Evolutionary conservation across 2,113 vertebrate species (phyloP).

Genomic region (Camelus bactrianus): DNA sequence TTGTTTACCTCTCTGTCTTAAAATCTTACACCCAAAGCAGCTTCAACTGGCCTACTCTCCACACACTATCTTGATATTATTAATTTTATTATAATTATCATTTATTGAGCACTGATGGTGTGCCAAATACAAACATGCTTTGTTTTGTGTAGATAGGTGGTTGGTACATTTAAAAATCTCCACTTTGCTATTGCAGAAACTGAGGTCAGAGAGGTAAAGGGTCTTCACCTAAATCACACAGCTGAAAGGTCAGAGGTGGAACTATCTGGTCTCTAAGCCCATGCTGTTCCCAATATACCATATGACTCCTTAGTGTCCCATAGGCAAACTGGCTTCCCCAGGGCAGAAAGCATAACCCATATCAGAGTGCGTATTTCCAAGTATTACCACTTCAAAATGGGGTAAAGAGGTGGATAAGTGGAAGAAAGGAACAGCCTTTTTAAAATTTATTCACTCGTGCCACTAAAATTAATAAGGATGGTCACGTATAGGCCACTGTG

Average conservation of each 20-base stretch:
- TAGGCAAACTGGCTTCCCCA: not conserved
- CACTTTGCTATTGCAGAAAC: not conserved
- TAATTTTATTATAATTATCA: not conserved
- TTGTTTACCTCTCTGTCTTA: not conserved
- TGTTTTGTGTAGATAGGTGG: not conserved
- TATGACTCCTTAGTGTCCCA: not conserved
- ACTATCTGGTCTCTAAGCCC: not conserved
- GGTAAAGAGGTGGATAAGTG: not conserved
- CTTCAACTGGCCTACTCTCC: not conserved
- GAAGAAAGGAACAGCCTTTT: not conserved
- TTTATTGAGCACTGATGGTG: not conserved
- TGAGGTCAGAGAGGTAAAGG: not conserved
- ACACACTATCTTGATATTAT: not conserved
- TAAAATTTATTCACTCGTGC: not conserved
- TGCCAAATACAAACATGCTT: not conserved
- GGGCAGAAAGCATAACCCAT: not conserved
- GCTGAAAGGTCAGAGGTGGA: not conserved
- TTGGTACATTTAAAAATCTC: slow-evolving; percentile 30
- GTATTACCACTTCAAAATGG: not conserved
- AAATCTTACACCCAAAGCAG: not conserved
- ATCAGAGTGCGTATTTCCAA: not conserved
- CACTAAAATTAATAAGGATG: not conserved
- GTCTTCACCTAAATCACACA: not conserved
- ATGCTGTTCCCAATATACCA: not conserved
- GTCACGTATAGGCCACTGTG: not conserved